Evolutionary conservation across 2,797 vertebrate genomes (phyloP).

Genomic region (Eidolon dupreanum): DNA sequence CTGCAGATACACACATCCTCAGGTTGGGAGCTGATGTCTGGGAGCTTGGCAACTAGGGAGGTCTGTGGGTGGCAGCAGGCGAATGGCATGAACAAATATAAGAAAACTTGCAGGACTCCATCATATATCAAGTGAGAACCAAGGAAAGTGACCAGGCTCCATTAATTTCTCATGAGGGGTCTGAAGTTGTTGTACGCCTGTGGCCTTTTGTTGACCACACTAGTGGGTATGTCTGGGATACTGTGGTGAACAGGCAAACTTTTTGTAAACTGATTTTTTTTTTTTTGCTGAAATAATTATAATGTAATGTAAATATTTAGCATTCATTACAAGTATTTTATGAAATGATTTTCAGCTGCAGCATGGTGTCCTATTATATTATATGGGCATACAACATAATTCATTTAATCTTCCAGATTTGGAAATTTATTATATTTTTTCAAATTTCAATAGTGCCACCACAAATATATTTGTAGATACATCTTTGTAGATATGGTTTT

Average conservation of each 20-base stretch:
- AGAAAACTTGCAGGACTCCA: background rate
- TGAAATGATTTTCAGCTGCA: slow-evolving; percentile 20
- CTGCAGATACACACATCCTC: background rate
- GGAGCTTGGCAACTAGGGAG: background rate
- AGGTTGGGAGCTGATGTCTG: background rate
- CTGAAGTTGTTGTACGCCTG: background rate
- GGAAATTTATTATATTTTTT: background rate
- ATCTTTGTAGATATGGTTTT: background rate
- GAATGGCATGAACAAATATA: background rate
- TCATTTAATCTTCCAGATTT: slow-evolving; percentile 10
- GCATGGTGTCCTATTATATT: background rate
- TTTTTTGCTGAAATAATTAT: background rate
- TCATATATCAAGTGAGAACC: background rate
- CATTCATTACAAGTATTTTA: slow-evolving; percentile 33
- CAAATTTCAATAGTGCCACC: background rate
- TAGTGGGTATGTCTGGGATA: background rate
- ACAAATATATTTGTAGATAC: background rate
- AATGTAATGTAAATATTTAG: slow-evolving; percentile 7
- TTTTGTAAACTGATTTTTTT: background rate
- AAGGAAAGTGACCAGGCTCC: background rate
- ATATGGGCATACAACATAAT: background rate
- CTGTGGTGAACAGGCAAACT: background rate
- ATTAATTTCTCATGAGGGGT: background rate
- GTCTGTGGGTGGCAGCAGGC: background rate
- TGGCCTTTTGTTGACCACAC: background rate